Percentiles rank a stretch among this genome's conserved stretches.
Evolutionary conservation across 1,140 invertebrate genomes (phyloP).

Genomic region (Calephelis nemesis): DNA sequence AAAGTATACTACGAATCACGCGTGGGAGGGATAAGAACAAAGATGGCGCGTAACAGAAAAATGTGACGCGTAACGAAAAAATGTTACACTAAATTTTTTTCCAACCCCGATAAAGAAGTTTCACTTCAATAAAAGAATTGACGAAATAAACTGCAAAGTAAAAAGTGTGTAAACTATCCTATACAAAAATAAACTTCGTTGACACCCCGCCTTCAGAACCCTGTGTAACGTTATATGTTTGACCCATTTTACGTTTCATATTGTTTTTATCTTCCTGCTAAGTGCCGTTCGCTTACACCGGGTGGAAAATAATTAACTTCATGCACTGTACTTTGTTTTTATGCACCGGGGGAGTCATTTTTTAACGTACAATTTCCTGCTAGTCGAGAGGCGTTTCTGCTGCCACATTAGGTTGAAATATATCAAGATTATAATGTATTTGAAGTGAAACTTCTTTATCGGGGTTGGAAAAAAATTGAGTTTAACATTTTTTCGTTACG

Average conservation of each 20-base stretch:
- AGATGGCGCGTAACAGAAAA: too few relatives aligned
- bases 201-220: background rate
- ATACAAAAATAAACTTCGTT: background rate
- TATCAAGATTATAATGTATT: too few relatives aligned
- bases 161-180: background rate
- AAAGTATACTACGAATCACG: too few relatives aligned
- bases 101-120: too few relatives aligned
- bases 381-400: background rate
- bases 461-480: too few relatives aligned
- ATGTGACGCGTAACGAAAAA: too few relatives aligned
- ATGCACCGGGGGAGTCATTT: background rate
- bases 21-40: too few relatives aligned
- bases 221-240: conserved; percentile 5
- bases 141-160: background rate
- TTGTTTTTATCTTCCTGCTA: conserved; percentile 12
- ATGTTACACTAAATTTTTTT: too few relatives aligned
- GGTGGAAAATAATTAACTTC: conserved; percentile 14
- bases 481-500: too few relatives aligned
- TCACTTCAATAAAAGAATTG: background rate
- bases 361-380: conserved; percentile 7
- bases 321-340: background rate
- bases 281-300: conserved; percentile 1
- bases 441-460: too few relatives aligned
- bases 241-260: conserved; percentile 6
- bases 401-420: too few relatives aligned